Conservation (phyloP, 2,797 vertebrate genomes). For the Ispidina lecontei region DNA sequence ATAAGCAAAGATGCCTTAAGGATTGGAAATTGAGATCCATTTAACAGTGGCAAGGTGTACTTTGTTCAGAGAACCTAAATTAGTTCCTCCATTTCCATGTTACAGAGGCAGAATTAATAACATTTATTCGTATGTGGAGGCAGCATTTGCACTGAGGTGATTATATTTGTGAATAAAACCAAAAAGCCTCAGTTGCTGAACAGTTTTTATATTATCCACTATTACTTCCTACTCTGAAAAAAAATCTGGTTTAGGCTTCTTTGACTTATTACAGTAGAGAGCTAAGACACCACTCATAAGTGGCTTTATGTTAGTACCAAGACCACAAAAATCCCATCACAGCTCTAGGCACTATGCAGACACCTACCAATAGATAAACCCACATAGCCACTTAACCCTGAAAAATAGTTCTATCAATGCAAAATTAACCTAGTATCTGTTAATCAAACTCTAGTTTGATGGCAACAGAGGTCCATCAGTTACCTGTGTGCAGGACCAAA, state of each 20-base stretch:
- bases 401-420: not conserved
- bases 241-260: not conserved
- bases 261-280: not conserved
- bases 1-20: not conserved
- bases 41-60: not conserved
- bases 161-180: not conserved
- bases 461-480: not conserved
- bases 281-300: not conserved
- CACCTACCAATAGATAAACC: not conserved
- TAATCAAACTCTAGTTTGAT: not conserved
- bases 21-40: not conserved
- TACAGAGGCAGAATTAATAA: constrained; percentile 1
- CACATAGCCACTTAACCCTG: not conserved
- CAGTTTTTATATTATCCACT: not conserved
- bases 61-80: not conserved
- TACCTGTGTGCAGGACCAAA: not conserved
- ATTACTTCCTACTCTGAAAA: not conserved
- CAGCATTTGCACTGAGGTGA: not conserved
- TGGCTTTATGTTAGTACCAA: not conserved
- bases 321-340: not conserved
- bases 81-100: not conserved
- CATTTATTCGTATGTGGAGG: not conserved
- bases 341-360: not conserved
- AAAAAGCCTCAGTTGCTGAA: not conserved
- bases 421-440: not conserved